Percentiles rank a stretch among this genome's conserved stretches.
Conservation (phyloP, 2,888 invertebrate species). For the Erebia palarica region DNA sequence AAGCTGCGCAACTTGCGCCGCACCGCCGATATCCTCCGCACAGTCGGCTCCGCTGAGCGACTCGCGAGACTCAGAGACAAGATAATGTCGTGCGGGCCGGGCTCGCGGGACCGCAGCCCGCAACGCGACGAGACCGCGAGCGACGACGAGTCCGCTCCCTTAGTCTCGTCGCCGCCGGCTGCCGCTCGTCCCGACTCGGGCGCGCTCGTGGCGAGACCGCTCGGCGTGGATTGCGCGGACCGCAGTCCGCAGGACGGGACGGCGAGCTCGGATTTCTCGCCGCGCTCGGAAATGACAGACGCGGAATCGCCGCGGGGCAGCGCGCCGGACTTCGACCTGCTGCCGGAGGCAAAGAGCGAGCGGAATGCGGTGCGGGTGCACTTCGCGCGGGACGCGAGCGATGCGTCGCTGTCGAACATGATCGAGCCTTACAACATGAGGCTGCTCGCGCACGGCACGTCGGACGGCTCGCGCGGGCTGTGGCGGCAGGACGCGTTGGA, state of each 20-base stretch:
- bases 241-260: constrained; percentile 49
- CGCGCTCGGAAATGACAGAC: constrained; percentile 71
- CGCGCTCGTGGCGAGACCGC: constrained; percentile 38
- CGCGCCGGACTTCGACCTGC: constrained; percentile 57
- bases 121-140: constrained; percentile 74
- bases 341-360: constrained; percentile 57
- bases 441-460: constrained; percentile 63
- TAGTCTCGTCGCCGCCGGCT: constrained; percentile 71
- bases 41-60: constrained; percentile 70
- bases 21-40: constrained; percentile 66
- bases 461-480: constrained; percentile 64
- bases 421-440: constrained; percentile 76
- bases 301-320: constrained; percentile 64
- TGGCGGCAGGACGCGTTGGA: constrained; percentile 74
- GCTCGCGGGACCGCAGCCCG: constrained; percentile 69
- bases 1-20: constrained; percentile 62
- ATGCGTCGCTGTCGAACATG: constrained; percentile 61
- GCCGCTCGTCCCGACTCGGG: constrained; percentile 37
- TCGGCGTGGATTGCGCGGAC: constrained; percentile 52
- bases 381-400: constrained; percentile 55
- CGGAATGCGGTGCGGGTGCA: constrained; percentile 48
- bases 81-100: constrained; percentile 61
- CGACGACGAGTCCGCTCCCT: constrained; percentile 87
- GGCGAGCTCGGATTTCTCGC: constrained; percentile 62
- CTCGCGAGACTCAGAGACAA: constrained; percentile 68